phyloP scores from a whole-genome alignment of 2,113 vertebrate genomes.

The Romanogobio albipinnatus region DNA sequence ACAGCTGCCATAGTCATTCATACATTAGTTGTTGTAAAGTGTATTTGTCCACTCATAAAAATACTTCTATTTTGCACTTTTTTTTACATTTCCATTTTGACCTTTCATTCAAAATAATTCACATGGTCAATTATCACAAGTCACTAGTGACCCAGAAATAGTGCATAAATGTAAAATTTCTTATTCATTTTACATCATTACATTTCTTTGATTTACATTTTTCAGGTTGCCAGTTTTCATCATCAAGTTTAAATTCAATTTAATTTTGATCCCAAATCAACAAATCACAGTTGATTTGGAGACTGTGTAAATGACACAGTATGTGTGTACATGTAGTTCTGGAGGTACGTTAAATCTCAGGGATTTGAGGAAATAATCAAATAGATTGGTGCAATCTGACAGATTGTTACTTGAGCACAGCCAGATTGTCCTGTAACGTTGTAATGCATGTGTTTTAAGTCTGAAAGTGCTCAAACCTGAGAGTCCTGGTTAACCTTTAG shows the following conservation, averaged over 20 bases:
- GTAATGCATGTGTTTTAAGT: neutral
- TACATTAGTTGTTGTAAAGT: neutral
- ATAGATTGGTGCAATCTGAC: neutral
- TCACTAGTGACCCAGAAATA: neutral
- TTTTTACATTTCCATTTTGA: neutral
- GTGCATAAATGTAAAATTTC: neutral
- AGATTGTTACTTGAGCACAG: neutral
- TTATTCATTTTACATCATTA: neutral
- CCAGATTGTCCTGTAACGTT: neutral
- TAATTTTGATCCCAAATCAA: neutral
- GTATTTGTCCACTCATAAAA: neutral
- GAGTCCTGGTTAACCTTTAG: neutral
- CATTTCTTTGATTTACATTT: neutral
- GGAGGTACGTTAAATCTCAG: slow-evolving; percentile 9
- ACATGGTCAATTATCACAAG: neutral
- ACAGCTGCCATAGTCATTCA: slow-evolving; percentile 25
- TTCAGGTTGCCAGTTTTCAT: neutral
- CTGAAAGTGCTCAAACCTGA: slow-evolving; percentile 3
- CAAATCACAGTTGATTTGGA: too few species aligned
- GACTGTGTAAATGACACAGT: neutral
- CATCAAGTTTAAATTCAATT: neutral
- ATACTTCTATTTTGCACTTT: neutral
- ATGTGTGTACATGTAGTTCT: slow-evolving; percentile 8
- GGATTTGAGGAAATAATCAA: slow-evolving; percentile 18
- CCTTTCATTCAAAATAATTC: neutral